phyloP scores from a whole-genome alignment of 2,113 vertebrate genomes.

The Rhinichthys klamathensis region DNA sequence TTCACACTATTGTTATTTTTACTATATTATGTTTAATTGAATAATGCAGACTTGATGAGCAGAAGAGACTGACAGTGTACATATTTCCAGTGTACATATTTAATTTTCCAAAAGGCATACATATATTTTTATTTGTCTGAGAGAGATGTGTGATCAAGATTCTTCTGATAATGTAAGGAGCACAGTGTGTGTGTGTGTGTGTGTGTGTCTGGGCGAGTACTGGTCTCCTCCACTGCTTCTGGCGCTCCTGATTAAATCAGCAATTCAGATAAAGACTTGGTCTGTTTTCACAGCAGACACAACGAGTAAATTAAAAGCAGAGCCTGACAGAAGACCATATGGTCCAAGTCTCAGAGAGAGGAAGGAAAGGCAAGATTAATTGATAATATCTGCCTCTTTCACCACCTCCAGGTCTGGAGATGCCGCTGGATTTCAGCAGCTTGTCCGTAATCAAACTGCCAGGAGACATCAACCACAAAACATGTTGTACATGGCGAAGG shows the following conservation, averaged over 20 bases:
- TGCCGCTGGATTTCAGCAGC: conserved; percentile 72
- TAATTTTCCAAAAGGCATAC: too few relatives aligned
- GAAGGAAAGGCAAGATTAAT: conserved; percentile 79
- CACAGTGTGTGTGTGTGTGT: conserved; percentile 31
- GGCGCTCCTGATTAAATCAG: conserved; percentile 73
- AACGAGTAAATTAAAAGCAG: conserved; percentile 81
- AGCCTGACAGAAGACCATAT: conserved; percentile 81
- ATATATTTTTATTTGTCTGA: too few relatives aligned
- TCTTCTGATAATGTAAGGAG: background rate
- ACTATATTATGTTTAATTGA: too few relatives aligned
- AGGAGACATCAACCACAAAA: conserved; percentile 67
- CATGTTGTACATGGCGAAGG: conserved; percentile 63
- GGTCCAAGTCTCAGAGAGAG: conserved; percentile 72
- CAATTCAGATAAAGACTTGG: conserved; percentile 76
- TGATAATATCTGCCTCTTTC: conserved; percentile 78
- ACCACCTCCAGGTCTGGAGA: conserved; percentile 71
- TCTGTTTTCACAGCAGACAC: conserved; percentile 78
- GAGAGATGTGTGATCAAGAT: too few relatives aligned
- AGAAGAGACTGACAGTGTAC: too few relatives aligned
- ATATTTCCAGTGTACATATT: too few relatives aligned
- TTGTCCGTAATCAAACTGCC: conserved; percentile 69
- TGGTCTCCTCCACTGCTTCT: conserved; percentile 56
- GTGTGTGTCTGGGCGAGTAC: background rate
- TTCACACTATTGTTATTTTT: too few relatives aligned
- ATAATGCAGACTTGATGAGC: too few relatives aligned